phyloP scores from a whole-genome alignment of 2,113 vertebrate species.

The Sceloporus undulatus region DNA sequence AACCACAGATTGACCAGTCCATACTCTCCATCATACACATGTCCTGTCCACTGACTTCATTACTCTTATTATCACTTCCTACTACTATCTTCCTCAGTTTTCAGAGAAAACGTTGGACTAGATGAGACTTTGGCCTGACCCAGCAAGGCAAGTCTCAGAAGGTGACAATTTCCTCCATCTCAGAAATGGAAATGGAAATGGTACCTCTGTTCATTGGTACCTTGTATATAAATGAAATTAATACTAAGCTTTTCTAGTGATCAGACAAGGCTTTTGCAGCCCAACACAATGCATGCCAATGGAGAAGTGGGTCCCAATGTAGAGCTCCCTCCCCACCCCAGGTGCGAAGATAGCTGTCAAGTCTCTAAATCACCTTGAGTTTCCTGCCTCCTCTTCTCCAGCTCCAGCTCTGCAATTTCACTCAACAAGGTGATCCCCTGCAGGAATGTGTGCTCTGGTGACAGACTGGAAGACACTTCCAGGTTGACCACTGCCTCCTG shows the following conservation, averaged over 20 bases:
- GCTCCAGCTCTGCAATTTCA: conserved; percentile 91
- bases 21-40: too few relatives aligned
- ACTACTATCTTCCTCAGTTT: not conserved
- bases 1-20: too few relatives aligned
- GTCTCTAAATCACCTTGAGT: conserved; percentile 72
- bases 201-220: too few relatives aligned
- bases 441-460: conserved; percentile 82
- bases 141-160: not conserved
- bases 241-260: too few relatives aligned
- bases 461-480: conserved; percentile 65
- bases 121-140: not conserved
- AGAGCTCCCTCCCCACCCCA: not conserved
- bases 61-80: not conserved
- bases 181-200: not conserved
- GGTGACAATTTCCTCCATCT: not conserved
- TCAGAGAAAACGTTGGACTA: not conserved
- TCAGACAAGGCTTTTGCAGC: too few relatives aligned
- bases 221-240: too few relatives aligned
- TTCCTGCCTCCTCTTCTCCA: conserved; percentile 84
- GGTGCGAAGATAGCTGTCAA: not conserved
- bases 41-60: too few relatives aligned
- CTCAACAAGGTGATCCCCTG: conserved; percentile 95
- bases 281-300: not conserved
- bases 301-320: too few relatives aligned
- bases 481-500: conserved; percentile 63